phyloP scores from a whole-genome alignment of 2,797 vertebrate species.

The Kryptolebias ocellatus region DNA sequence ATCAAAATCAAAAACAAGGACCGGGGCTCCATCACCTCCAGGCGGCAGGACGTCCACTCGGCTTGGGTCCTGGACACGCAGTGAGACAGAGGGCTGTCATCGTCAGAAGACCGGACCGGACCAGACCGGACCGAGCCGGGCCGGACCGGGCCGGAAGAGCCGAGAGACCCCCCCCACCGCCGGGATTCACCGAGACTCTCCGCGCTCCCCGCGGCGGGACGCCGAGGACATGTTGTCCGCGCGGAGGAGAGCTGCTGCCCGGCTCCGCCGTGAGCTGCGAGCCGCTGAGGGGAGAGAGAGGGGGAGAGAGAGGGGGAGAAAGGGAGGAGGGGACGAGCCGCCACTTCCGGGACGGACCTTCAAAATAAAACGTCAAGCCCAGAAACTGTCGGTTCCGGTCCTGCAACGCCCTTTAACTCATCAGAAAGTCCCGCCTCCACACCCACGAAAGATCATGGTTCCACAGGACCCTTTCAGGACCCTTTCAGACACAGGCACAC shows the following conservation, averaged over 20 bases:
- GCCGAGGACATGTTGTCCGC: constrained; percentile 35
- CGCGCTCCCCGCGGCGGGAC: not conserved
- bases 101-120: constrained; percentile 2
- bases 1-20: constrained; percentile 24
- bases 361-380: constrained; percentile 40
- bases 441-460: too few species aligned
- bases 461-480: too few species aligned
- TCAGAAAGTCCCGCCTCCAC: too few species aligned
- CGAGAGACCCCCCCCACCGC: not conserved
- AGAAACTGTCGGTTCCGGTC: too few species aligned
- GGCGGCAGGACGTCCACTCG: constrained; percentile 54
- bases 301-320: constrained; percentile 8
- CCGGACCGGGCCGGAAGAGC: not conserved
- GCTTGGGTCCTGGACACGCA: constrained; percentile 46
- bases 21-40: constrained; percentile 54
- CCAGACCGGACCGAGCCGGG: not conserved
- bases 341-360: constrained; percentile 24
- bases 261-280: constrained; percentile 38
- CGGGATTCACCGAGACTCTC: constrained; percentile 21
- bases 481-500: too few species aligned
- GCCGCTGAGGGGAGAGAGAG: constrained; percentile 47
- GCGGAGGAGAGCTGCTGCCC: constrained; percentile 24
- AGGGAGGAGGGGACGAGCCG: accelerated
- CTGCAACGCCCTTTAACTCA: too few species aligned
- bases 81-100: constrained; percentile 34